Evolutionary conservation across 2,113 vertebrate species (phyloP), one percentile per base, ranked within the genome.

Genomic region (Etheostoma spectabile): DNA sequence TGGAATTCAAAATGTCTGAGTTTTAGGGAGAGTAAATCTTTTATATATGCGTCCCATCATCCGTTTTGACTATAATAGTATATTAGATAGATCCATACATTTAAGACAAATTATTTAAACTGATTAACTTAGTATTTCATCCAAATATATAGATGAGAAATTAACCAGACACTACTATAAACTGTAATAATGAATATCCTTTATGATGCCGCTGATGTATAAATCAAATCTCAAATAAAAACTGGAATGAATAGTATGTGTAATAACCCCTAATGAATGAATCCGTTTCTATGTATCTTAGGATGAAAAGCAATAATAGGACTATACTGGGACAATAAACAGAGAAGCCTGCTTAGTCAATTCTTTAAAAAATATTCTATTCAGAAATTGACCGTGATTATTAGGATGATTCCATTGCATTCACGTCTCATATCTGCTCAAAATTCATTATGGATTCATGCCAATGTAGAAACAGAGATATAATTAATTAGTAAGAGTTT

Each of bases 281-380:
- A 83, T 75, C 80, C 4, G 74, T 85, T 85, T 91, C 59, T 90
- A 86, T 89, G 88, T 93, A 90, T 85, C 79, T 89, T 82, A 89
- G 83, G 89, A 91, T 78, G 63, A 88, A 92, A 92, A 93, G 93
- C 93, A 94, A 94, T 94, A 93, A 91, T 88, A 90, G 66, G 81
- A 89, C 80, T 78, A 87, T 87, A 91, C 88, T 86, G 86, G 82
- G 90, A 92, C 85, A 82, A 77, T 88, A 86, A 85, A 86, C 83
- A 75, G 42, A 79, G 45, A 27, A 88, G 74, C 63, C 82, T 63
- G 72, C 77, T 74, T 52, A 69, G 76, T 89, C 77, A 74, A 53
- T 85, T 86, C 74, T 85, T 74, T 79, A 64, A 78, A 85, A 81
- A 74, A 82, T 84, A 86, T 75, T 74, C 60, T 83, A 82, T 86